phyloP scores from a whole-genome alignment of 2,888 invertebrate genomes.

The Hesperia comma region DNA sequence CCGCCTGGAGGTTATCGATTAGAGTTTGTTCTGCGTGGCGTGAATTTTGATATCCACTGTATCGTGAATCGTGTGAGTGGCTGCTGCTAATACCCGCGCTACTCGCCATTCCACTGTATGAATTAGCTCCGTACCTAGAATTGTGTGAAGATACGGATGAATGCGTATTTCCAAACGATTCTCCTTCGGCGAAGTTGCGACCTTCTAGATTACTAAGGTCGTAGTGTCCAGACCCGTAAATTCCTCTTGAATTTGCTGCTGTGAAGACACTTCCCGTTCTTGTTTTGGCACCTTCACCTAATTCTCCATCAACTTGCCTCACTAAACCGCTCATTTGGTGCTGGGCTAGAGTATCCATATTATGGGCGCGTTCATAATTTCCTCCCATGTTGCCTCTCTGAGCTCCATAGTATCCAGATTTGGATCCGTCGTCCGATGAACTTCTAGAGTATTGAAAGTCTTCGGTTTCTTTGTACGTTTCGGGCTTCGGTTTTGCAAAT shows the following conservation, averaged over 20 bases:
- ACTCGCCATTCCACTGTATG: slow-evolving; percentile 39
- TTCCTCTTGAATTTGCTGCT: slow-evolving; percentile 73
- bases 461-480: slow-evolving; percentile 75
- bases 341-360: slow-evolving; percentile 77
- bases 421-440: slow-evolving; percentile 75
- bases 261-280: slow-evolving; percentile 70
- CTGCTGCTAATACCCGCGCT: slow-evolving; percentile 49
- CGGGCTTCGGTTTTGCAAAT: slow-evolving; percentile 66
- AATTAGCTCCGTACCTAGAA: slow-evolving; percentile 45
- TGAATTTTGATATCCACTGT: slow-evolving; percentile 49
- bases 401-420: slow-evolving; percentile 75
- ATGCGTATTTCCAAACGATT: slow-evolving; percentile 42
- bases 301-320: slow-evolving; percentile 70
- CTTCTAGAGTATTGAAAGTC: slow-evolving; percentile 78
- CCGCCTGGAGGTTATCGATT: slow-evolving; percentile 52
- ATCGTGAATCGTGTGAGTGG: slow-evolving; percentile 49
- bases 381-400: slow-evolving; percentile 82
- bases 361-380: slow-evolving; percentile 77
- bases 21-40: slow-evolving; percentile 48
- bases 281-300: slow-evolving; percentile 68
- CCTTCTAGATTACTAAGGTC: slow-evolving; percentile 70
- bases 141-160: slow-evolving; percentile 44
- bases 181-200: slow-evolving; percentile 71
- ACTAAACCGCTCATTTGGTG: slow-evolving; percentile 76
- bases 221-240: slow-evolving; percentile 68